phyloP scores from a whole-genome alignment of 2,797 vertebrate species.

The Manis javanica region DNA sequence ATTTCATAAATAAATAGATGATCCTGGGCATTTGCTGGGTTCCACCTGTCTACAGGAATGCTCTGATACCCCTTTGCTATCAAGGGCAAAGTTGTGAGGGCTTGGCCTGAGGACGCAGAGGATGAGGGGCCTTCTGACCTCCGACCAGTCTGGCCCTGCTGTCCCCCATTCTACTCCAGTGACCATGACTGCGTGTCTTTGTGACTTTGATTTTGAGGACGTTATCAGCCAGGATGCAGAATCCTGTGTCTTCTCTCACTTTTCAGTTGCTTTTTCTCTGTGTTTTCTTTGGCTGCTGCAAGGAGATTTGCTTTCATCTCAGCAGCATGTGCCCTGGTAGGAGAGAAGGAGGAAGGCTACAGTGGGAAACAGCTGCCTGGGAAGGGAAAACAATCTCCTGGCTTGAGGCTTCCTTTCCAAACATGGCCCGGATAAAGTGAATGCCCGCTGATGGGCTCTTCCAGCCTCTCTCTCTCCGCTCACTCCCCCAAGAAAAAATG shows the following conservation, averaged over 20 bases:
- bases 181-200: accelerated
- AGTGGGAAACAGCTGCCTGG: neutral
- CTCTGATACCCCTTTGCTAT: neutral
- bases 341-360: neutral
- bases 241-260: neutral
- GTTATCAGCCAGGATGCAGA: slow-evolving; percentile 53
- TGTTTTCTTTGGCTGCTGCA: slow-evolving; percentile 54
- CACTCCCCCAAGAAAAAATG: neutral
- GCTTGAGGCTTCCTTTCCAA: neutral
- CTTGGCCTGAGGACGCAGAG: neutral
- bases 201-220: neutral
- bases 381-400: neutral
- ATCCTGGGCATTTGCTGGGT: neutral
- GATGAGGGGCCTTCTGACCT: neutral
- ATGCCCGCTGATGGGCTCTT: neutral
- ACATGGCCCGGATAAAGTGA: neutral
- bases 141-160: neutral
- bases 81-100: neutral
- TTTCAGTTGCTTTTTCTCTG: neutral
- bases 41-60: neutral
- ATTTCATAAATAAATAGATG: neutral
- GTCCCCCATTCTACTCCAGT: neutral
- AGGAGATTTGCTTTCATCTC: neutral
- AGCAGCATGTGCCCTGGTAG: neutral
- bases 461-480: neutral